Base-by-base conservation (phyloP, 2,888 invertebrate genomes). In the Archips crataeganus region DNA sequence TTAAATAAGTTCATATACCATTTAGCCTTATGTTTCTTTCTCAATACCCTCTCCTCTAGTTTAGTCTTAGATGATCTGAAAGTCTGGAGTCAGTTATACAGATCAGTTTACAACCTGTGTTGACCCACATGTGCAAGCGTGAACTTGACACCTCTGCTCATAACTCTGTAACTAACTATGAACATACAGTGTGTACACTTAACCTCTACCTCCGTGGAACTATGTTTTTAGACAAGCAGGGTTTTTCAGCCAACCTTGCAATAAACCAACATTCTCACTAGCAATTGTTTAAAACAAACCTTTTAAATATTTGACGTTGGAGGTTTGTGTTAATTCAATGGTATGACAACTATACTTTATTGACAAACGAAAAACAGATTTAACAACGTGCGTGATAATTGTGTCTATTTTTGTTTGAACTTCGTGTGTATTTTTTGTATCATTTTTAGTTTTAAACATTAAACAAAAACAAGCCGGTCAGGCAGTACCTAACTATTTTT, bases 241-340 rank as follows among this genome's bases (percentile, higher is more conserved):
- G 47, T 32, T 8, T 57, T 32, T 32, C 8, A 70, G 62, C 73
- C 75, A 78, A 75, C 79, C 81, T 81, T 79, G 81, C 70, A 70
- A 3, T 32, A 57, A 69, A 74, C 73, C 76, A 54, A 36, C 75
- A 78, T 70, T 77, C 76, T 75, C 77, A 70, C 64, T 70, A 76
- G 75, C 76, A 78, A 81, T 82, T 79, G 79, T 79, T 79, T 69
- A 77, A 74, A 76, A 74, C 71, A 78, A 73, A 63, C 64, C 73
- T 69, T 69, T 76, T 77, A 76, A 71, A 60, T 1, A 66, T 32
- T 42, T 60, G 2, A 51, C 11, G 42, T 42, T 32, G 51, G 61
- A 61, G 34, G 64, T 36, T 67, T 72, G 62, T 62, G 61, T 54
- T 66, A 54, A 54, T 62, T 32, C 47, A 63, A 32, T 63, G 11